Conservation (phyloP, 2,113 vertebrate species). For the Plotosus lineatus region DNA sequence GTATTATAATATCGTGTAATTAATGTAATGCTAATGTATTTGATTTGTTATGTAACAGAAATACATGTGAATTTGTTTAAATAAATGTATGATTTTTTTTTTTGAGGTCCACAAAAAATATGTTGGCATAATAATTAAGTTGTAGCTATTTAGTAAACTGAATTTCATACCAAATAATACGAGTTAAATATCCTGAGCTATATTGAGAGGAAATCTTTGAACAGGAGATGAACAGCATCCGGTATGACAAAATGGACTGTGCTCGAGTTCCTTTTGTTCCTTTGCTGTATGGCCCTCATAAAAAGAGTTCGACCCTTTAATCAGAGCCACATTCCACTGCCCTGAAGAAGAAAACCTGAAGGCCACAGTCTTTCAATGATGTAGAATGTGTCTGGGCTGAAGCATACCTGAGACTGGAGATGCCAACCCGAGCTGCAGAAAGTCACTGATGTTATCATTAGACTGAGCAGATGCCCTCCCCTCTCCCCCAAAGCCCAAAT, state of each 20-base stretch:
- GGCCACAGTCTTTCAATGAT: conserved; percentile 18
- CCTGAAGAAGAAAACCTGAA: background rate
- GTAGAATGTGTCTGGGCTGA: conserved; percentile 28
- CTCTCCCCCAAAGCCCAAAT: conserved; percentile 53
- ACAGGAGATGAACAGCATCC: conserved; percentile 56
- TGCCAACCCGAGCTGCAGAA: conserved; percentile 63
- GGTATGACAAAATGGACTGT: conserved; percentile 62
- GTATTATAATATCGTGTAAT: no score
- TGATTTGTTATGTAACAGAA: background rate
- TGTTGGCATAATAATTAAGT: background rate
- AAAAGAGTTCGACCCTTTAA: conserved; percentile 35
- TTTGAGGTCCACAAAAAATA: background rate
- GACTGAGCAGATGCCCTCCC: conserved; percentile 58
- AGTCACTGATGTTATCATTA: conserved; percentile 61
- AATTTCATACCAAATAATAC: background rate
- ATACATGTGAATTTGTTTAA: no score
- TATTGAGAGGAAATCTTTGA: background rate
- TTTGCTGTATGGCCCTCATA: conserved; percentile 37
- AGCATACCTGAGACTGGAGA: conserved; percentile 68
- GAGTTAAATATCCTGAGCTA: background rate
- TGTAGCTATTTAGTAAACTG: background rate
- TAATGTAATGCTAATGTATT: background rate
- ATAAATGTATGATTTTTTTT: no score
- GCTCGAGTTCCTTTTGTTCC: conserved; percentile 58
- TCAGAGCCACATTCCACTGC: conserved; percentile 14